Evolutionary conservation across 2,113 vertebrate species (phyloP), one percentile per base, ranked within the genome.

Genomic region (Phodopus roborovskii): DNA sequence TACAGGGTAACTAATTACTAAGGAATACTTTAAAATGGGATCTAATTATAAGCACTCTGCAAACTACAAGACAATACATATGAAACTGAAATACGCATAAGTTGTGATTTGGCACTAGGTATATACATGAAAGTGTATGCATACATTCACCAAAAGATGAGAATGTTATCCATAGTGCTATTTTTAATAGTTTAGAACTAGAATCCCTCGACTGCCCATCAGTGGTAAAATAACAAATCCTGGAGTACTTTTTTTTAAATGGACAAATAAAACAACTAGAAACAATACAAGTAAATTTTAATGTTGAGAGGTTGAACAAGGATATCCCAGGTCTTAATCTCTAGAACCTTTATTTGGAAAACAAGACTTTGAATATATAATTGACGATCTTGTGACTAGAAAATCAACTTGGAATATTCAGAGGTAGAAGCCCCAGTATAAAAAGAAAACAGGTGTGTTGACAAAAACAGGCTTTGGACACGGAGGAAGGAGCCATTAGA

Each of bases 11-110:
- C 79, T 97, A 75, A 90, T 92, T 90, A 88, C n/a, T 77, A 95
- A 30, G 16, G 28, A 90, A 92, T 60, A 96, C 5, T 93, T 87
- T 96, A 91, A 97, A 91, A 92, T 88, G 33, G 45, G 91, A 20
- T 42, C 42, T 92, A 79, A 71, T 87, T 83, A 89, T 12, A 85
- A 68, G 26, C 42, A 85, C 70, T 36, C 94, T 45, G 83, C 58
- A 97, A 94, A 89, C 10, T 77, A 16, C n/a, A 60, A 70, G 75
- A 78, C 8, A 93, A 58, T 74, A 87, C 15, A 87, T 79, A 79
- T 50, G 22, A 91, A 94, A 85, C 24, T 28, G 19, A 97, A 91
- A 85, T 26, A 50, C 8, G 24, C 30, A 95, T 0, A 78, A 0
- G 2, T 30, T 71, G 74, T 36, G 28, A 85, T 17, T 56, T 26